A percentile compares a stretch with the other conserved stretches of the same genome.
Conservation (phyloP, 2,797 vertebrate species). For the Hozukius guyotensis region DNA sequence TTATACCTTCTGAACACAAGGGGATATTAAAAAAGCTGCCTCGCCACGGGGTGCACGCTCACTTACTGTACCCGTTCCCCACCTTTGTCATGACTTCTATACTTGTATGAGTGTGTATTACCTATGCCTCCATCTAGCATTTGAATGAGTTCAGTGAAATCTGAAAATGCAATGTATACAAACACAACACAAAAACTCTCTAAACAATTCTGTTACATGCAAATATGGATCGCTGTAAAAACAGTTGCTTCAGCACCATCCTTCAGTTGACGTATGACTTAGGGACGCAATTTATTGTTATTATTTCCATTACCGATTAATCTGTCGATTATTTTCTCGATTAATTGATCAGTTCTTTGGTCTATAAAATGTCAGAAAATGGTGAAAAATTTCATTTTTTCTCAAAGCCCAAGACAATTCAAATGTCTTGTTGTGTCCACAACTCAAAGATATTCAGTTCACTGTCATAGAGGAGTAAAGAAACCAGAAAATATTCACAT, state of each 20-base stretch:
- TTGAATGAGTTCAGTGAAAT: background rate
- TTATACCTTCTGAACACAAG: background rate
- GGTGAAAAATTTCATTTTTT: rapidly evolving
- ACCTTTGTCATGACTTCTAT: background rate
- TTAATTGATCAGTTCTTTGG: no score
- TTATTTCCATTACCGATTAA: no score
- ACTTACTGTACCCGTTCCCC: background rate
- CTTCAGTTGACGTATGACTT: background rate
- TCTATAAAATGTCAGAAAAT: no score
- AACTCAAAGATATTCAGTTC: no score
- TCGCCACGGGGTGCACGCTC: background rate
- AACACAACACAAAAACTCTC: background rate
- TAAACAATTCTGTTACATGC: background rate
- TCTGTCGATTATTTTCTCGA: no score
- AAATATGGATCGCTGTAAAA: background rate
- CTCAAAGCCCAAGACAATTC: rapidly evolving
- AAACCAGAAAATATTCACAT: no score
- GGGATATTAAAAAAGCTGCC: slow-evolving; percentile 20
- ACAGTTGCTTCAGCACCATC: background rate
- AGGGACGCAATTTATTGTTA: no score
- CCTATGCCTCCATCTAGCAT: background rate
- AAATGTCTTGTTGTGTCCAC: no score
- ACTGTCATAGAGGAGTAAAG: no score
- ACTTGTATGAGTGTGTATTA: background rate
- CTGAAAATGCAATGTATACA: background rate